phyloP scores from a whole-genome alignment of 2,797 vertebrate species.

The Cygnus olor region DNA sequence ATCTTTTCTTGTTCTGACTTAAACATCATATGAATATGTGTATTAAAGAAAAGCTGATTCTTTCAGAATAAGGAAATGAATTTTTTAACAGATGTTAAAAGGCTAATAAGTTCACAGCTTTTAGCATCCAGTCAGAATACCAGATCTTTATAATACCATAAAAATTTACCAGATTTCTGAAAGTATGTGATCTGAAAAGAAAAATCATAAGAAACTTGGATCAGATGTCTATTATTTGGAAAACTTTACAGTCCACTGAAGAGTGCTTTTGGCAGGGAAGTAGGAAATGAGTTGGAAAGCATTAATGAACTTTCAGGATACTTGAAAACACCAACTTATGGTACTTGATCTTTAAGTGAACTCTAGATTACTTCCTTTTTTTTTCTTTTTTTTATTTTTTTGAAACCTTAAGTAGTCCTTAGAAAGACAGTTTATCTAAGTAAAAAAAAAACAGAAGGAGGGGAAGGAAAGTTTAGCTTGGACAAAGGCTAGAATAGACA shows the following conservation, averaged over 20 bases:
- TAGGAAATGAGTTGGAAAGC: slow-evolving; percentile 73
- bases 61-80: slow-evolving; percentile 58
- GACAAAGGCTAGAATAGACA: not conserved
- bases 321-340: slow-evolving; percentile 57
- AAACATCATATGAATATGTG: not conserved
- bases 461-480: not conserved
- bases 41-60: slow-evolving; percentile 1
- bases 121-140: slow-evolving; percentile 22
- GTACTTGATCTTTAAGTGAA: slow-evolving; percentile 57
- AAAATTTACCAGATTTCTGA: slow-evolving; percentile 60
- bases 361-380: slow-evolving; percentile 4
- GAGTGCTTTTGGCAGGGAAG: slow-evolving; percentile 69
- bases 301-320: slow-evolving; percentile 69
- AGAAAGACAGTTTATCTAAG: not conserved
- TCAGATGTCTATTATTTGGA: slow-evolving; percentile 65
- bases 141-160: slow-evolving; percentile 57
- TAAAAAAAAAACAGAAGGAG: not conserved
- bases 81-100: slow-evolving; percentile 60
- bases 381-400: not conserved
- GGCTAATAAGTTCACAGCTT: slow-evolving; percentile 41
- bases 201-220: slow-evolving; percentile 53
- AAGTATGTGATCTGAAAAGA: slow-evolving; percentile 50
- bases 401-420: not conserved
- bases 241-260: slow-evolving; percentile 64
- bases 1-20: slow-evolving; percentile 14